Evolutionary conservation across 2,888 invertebrate species (phyloP), one percentile per base, ranked within the genome.

Genomic region (Lobophora halterata): DNA sequence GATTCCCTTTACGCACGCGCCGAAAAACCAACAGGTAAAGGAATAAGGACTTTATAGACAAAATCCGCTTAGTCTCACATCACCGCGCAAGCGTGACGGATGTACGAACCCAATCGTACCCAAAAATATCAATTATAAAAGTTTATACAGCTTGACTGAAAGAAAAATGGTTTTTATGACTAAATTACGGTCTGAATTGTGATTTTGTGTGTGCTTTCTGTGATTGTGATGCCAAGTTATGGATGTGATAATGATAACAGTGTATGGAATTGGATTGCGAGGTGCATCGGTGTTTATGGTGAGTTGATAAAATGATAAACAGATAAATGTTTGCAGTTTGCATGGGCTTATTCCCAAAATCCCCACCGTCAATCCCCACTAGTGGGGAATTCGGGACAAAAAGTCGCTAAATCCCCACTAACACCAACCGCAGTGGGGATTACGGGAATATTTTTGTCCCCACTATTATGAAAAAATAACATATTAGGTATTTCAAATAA

Each of bases 201-300:
- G 36, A 32, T 29, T 16, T 21, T 13, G 26, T 37, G 21, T 18
- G 74, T 76, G 74, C 75, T 79, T 73, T 69, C 68, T 58, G 72
- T 72, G 67, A 80, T 83, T 58, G 72, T 72, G 67, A 80, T 83
- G 83, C 71, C 73, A 70, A 79, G 68, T 65, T 76, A 73, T 78
- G 73, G 71, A 66, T 76, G 80, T 79, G 79, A 79, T 74, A 81
- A 79, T 79, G 80, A 63, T 73, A 77, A 72, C 71, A 73, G 72
- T 70, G 57, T 71, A 55, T 78, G 74, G 75, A 65, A 79, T 77
- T 82, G 83, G 80, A 83, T 85, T 81, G 71, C 69, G 65, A 71
- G 66, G 59, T 80, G 79, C 71, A 53, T 63, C 52, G 68, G 76
- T 60, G 55, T 76, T 57, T 63, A 70, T 73, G 83, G 85, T 85